Evolutionary conservation across 1,140 invertebrate genomes (phyloP), one percentile per base, ranked within the genome.

Genomic region (Nomia melanderi): DNA sequence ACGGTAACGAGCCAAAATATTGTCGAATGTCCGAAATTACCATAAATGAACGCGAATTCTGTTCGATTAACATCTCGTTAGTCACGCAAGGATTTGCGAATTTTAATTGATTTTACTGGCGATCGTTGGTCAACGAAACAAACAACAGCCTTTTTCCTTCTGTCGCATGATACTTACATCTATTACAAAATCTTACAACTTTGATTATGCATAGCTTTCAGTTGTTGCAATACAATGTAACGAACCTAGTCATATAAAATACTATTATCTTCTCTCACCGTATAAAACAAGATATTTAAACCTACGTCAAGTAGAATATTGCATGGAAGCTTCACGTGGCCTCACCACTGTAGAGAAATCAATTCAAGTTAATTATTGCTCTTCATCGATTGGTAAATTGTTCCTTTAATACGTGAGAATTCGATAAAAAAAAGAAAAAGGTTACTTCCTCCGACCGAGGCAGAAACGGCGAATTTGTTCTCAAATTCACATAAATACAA

Each of bases 1-100:
- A 56, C 20, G 47, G 57, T 63, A 64, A 73, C 59, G 44, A 63
- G 70, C 59, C 59, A 73, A 73, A 65, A 73, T 73, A 73, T 73
- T 65, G 60, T 64, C 47, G 31, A 64, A 64, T 27, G 63, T 41
- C 47, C 44, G 7, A 14, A 50, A 50, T 53, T 47, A 64, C 44
- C 25, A 31, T 63, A 25, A 50, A 29, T 27, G n/a, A 31, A 23
- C n/a, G 47, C 17, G 47, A 50, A 20, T 50, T 50, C 8, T n/a
- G 20, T 50, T n/a, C n/a, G 17, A n/a, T n/a, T 50, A 50, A 50
- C 17, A 50, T 50, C 33, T 50, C 47, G 41, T 50, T 50, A n/a
- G n/a, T 50, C 20, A 50, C 20, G 47, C 47, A 50, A n/a, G n/a
- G n/a, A 50, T n/a, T 20, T 50, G 47, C 41, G n/a, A 50, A 20